phyloP scores from a whole-genome alignment of 2,888 invertebrate species.

The Schrankia costaestrigalis region DNA sequence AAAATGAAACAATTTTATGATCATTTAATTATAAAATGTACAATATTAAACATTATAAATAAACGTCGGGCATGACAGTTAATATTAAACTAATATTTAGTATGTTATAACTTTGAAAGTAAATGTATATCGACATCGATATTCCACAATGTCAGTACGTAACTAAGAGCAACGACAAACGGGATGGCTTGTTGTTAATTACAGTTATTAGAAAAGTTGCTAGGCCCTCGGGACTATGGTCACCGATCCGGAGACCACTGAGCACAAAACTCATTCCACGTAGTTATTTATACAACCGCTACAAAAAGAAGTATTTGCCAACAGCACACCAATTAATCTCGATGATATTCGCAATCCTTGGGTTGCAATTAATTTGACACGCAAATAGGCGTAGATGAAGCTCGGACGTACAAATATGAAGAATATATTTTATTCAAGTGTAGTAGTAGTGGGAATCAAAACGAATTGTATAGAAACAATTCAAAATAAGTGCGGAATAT shows the following conservation, averaged over 20 bases:
- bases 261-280: constrained; percentile 42
- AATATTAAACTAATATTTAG: not conserved
- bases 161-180: constrained; percentile 37
- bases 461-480: constrained; percentile 50
- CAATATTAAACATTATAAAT: constrained; percentile 3
- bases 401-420: not conserved
- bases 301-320: constrained; percentile 32
- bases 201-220: constrained; percentile 68
- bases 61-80: constrained; percentile 1
- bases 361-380: no score
- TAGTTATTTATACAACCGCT: constrained; percentile 39
- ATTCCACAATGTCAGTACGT: constrained; percentile 12
- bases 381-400: no score
- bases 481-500: constrained; percentile 44
- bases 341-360: no score
- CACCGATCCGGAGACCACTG: constrained; percentile 53
- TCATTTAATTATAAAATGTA: constrained; percentile 2
- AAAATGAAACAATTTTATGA: not conserved
- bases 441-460: constrained; percentile 37
- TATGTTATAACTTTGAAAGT: not conserved
- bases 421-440: constrained; percentile 20
- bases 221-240: constrained; percentile 50
- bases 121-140: constrained; percentile 24
- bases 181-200: constrained; percentile 63
- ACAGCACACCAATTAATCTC: constrained; percentile 42